phyloP scores from a whole-genome alignment of 2,797 vertebrate genomes.

The Tapirus indicus region DNA sequence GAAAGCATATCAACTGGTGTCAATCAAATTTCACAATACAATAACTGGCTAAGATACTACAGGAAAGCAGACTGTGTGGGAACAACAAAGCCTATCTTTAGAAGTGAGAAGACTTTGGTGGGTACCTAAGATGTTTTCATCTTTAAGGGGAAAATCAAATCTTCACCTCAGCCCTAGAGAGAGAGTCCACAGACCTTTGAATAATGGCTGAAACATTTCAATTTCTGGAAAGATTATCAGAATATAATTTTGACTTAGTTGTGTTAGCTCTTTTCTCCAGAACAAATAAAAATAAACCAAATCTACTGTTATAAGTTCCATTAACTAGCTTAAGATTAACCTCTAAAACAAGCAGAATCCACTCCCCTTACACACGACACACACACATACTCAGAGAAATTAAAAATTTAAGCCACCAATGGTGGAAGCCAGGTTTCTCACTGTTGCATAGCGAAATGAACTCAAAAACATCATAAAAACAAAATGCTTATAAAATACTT shows the following conservation, averaged over 20 bases:
- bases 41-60: background rate
- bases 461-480: background rate
- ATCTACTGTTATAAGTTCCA: background rate
- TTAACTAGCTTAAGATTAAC: conserved; percentile 19
- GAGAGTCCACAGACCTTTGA: background rate
- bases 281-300: conserved; percentile 41
- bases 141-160: background rate
- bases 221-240: conserved; percentile 35
- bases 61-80: background rate
- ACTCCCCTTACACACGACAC: background rate
- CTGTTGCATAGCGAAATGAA: background rate
- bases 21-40: conserved; percentile 3
- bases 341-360: background rate
- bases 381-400: no score
- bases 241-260: conserved; percentile 31
- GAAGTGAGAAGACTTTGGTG: background rate
- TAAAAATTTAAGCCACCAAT: background rate
- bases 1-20: background rate
- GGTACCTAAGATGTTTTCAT: background rate
- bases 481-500: conserved; percentile 7
- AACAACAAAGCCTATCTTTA: background rate
- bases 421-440: background rate
- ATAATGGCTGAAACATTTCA: background rate
- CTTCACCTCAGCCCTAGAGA: background rate
- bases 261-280: conserved; percentile 25